These are phyloP conservation scores for Xiphophorus maculatus DNA, from an alignment of 2,113 vertebrate species.

Conservation along the genomic window DNA sequence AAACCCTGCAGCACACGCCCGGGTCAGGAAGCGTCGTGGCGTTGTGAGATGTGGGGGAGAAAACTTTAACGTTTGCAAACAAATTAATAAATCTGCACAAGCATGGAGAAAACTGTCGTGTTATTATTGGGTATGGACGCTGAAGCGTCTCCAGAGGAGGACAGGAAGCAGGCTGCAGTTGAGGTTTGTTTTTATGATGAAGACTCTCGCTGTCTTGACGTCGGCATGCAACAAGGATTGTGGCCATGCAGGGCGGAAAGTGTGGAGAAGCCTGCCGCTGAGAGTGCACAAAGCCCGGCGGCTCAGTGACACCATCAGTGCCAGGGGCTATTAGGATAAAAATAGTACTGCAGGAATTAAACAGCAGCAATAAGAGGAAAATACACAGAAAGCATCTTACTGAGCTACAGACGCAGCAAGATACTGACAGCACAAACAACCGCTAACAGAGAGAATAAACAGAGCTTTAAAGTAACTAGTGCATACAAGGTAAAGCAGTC, in stretches of 20 bases:
- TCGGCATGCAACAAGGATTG: constrained; percentile 5
- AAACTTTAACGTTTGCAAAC: constrained; percentile 5
- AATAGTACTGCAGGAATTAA: constrained; percentile 35
- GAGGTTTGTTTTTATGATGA: neutral
- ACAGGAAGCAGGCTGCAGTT: neutral
- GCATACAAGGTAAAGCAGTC: neutral
- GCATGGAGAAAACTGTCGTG: neutral
- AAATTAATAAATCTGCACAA: neutral
- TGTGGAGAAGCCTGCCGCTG: constrained; percentile 42
- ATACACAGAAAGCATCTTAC: neutral
- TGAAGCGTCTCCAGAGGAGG: neutral
- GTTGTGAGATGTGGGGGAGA: constrained; percentile 1
- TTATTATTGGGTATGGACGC: neutral
- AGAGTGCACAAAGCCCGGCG: constrained; percentile 25
- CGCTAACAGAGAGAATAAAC: neutral
- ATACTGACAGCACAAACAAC: neutral
- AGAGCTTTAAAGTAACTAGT: neutral
- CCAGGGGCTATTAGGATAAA: constrained; percentile 23
- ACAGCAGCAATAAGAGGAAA: constrained; percentile 24
- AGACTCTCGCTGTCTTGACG: neutral
- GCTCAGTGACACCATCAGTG: constrained; percentile 19
- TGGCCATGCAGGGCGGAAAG: constrained; percentile 12
- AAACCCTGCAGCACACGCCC: constrained; percentile 33
- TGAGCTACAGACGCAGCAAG: constrained; percentile 8
- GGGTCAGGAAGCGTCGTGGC: neutral